Base-by-base conservation (phyloP, 2,113 vertebrate genomes). In the Vicugna pacos region DNA sequence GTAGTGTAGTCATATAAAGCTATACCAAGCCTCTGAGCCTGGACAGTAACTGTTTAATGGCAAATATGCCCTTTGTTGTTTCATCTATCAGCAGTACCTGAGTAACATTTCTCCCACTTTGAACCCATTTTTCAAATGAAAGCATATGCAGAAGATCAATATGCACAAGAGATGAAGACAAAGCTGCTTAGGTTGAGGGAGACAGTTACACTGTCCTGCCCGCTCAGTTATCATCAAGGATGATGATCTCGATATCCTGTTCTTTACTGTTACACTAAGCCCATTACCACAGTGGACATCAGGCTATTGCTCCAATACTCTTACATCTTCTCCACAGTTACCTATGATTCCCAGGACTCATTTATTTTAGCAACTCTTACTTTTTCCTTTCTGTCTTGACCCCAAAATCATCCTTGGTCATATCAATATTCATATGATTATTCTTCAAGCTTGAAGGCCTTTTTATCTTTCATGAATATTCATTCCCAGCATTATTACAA, bases 71-170 rank as follows among this genome's bases (percentile, higher is more conserved):
- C 54, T 85, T 35, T 77, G 46, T 64, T 56, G 24, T 85, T 52
- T n/a, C 16, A 35, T 17, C 64, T 69, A 8, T 75, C 64, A 30
- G 8, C 7, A 60, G 82, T 15, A 67, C 9, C 48, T 72, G 19
- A 69, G n/a, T 56, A 91, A 72, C 12, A 54, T 56, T 84, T 62
- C 70, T 65, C 70, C 62, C 46, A 50, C 42, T n/a, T 46, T 62
- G 30, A 84, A 80, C 32, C 32, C 35, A 82, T 56, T 92, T 89
- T 70, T 96, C 77, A 81, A 95, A 75, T 81, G 67, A 95, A 80
- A 96, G 58, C 13, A 52, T 46, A 92, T 35, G 73, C 19, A 85
- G 32, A 93, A 87, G 67, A 15, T 75, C 24, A n/a, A 20, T 19
- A 84, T 22, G 64, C 35, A 7, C 89, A 73, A 42, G 15, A 70